A percentile compares a stretch with the other conserved stretches of the same genome.
Evolutionary conservation across 2,888 invertebrate species (phyloP).

Genomic region (Drosophila subquinaria): DNA sequence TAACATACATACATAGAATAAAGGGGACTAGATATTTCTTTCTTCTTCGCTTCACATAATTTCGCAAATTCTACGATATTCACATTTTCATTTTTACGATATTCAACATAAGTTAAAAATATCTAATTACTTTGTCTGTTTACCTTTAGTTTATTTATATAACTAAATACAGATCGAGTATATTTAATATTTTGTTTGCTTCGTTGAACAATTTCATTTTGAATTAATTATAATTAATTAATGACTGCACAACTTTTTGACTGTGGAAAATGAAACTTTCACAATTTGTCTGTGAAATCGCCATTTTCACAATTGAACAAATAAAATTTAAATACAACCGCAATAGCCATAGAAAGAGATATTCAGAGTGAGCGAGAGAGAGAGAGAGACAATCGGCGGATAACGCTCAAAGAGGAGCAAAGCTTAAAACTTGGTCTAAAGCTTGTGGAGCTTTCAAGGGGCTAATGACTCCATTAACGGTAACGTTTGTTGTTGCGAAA

Average conservation of each 20-base stretch:
- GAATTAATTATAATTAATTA: constrained; percentile 18
- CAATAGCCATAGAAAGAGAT: constrained; percentile 5
- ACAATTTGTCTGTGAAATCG: constrained; percentile 59
- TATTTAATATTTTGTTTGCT: neutral
- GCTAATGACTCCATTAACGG: constrained; percentile 63
- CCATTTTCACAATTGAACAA: constrained; percentile 63
- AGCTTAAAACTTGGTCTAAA: constrained; percentile 41
- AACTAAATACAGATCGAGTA: neutral
- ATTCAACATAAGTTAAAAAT: neutral
- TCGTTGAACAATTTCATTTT: constrained; percentile 2
- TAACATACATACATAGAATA: neutral
- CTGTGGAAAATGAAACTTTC: constrained; percentile 64
- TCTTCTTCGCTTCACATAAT: neutral
- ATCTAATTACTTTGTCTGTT: neutral
- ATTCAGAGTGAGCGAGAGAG: constrained; percentile 1
- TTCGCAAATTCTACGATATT: neutral
- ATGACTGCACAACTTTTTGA: constrained; percentile 20
- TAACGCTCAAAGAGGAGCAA: constrained; percentile 22
- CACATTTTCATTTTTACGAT: neutral
- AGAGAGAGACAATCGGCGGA: constrained; percentile 3
- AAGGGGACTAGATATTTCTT: no score
- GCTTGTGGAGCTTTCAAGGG: constrained; percentile 50
- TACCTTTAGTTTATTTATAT: neutral
- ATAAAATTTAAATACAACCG: constrained; percentile 54
- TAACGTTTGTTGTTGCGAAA: constrained; percentile 54